Percentiles rank a stretch among this genome's conserved stretches.
Conservation (phyloP, 2,888 invertebrate species). For the Apodemia duryi region DNA sequence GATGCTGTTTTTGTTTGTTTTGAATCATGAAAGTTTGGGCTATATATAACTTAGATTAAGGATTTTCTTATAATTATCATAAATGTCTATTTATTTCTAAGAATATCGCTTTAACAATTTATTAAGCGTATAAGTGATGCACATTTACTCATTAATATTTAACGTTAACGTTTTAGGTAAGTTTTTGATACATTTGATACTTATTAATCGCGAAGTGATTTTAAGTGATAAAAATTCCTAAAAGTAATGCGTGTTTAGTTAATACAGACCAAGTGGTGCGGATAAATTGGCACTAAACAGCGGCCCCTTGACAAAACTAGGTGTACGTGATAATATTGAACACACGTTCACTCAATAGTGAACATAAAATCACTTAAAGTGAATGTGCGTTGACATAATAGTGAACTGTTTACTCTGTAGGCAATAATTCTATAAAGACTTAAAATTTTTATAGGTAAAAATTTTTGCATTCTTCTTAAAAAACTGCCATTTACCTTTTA, state of each 20-base stretch:
- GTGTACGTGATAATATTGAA: slow-evolving; percentile 12
- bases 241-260: slow-evolving; percentile 65
- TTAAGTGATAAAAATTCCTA: slow-evolving; percentile 69
- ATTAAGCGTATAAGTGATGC: slow-evolving; percentile 64
- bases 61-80: slow-evolving; percentile 64
- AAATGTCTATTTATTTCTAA: slow-evolving; percentile 73
- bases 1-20: slow-evolving; percentile 32
- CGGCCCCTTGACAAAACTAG: slow-evolving; percentile 22
- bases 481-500: slow-evolving; percentile 69
- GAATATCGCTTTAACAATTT: slow-evolving; percentile 61
- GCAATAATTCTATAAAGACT: slow-evolving; percentile 74
- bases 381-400: slow-evolving; percentile 27
- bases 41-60: slow-evolving; percentile 61
- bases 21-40: slow-evolving; percentile 41
- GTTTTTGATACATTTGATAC: slow-evolving; percentile 78
- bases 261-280: slow-evolving; percentile 63
- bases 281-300: slow-evolving; percentile 51
- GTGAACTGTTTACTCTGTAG: slow-evolving; percentile 45
- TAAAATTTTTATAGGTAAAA: slow-evolving; percentile 67
- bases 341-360: slow-evolving; percentile 43
- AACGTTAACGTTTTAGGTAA: slow-evolving; percentile 64
- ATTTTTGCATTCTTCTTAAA: slow-evolving; percentile 60
- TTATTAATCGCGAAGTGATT: slow-evolving; percentile 75
- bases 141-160: slow-evolving; percentile 69
- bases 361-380: slow-evolving; percentile 18